These are phyloP conservation scores for Drosophila bifasciata DNA, from an alignment of 1,140 invertebrate species.

Conservation along the genomic window DNA sequence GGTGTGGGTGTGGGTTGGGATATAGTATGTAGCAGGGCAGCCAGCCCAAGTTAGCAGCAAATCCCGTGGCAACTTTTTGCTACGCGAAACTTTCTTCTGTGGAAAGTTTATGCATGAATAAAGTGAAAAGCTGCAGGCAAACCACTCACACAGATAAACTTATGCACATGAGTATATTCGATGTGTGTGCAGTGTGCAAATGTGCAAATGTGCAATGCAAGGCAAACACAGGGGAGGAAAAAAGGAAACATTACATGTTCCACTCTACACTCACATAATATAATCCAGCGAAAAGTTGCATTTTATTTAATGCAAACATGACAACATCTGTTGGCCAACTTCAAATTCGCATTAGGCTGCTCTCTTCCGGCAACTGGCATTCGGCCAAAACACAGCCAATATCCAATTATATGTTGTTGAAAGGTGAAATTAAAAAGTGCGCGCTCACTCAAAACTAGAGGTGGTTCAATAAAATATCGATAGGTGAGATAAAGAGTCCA, in stretches of 20 bases:
- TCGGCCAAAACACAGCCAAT: background rate
- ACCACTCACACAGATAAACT: slow-evolving; percentile 9
- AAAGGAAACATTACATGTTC: slow-evolving; percentile 39
- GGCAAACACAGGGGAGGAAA: slow-evolving; percentile 5
- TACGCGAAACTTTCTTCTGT: slow-evolving; percentile 76
- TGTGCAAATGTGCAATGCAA: too few species aligned
- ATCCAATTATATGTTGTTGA: background rate
- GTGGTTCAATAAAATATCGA: background rate
- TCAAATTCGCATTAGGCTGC: slow-evolving; percentile 61
- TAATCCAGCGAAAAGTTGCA: slow-evolving; percentile 68
- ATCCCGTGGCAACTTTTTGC: slow-evolving; percentile 65
- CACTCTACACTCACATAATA: slow-evolving; percentile 54
- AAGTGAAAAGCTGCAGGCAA: slow-evolving; percentile 66
- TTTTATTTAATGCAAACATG: slow-evolving; percentile 62
- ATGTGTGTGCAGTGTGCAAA: too few species aligned
- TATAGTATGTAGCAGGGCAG: background rate
- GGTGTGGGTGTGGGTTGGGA: background rate
- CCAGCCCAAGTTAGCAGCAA: slow-evolving; percentile 45
- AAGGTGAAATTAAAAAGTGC: slow-evolving; percentile 2
- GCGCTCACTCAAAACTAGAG: background rate
- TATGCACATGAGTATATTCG: too few species aligned
- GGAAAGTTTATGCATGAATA: slow-evolving; percentile 76
- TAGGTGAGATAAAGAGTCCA: background rate
- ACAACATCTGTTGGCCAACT: slow-evolving; percentile 57
- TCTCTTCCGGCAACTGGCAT: slow-evolving; percentile 18